These are phyloP conservation scores for Pecten maximus DNA, from an alignment of 2,888 invertebrate genomes.

Conservation along the genomic window DNA sequence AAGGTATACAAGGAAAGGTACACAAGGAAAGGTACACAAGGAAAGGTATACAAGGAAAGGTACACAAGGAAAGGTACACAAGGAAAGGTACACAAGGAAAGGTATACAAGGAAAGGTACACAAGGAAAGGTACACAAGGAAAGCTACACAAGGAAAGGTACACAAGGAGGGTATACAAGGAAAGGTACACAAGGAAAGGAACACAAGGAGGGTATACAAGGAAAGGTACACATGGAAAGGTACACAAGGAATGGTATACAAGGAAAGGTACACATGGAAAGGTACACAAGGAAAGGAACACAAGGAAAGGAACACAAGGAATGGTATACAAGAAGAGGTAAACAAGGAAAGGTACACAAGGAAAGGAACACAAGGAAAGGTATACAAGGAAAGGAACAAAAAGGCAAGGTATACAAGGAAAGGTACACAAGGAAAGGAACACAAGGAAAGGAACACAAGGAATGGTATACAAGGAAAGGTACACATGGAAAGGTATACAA, in stretches of 20 bases:
- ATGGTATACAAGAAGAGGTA: background rate
- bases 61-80: background rate
- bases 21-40: background rate
- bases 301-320: too few relatives aligned
- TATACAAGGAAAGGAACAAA: too few relatives aligned
- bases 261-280: too few relatives aligned
- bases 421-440: background rate
- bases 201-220: background rate
- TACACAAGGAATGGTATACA: too few relatives aligned
- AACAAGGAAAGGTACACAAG: too few relatives aligned
- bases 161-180: too few relatives aligned
- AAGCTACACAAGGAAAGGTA: too few relatives aligned
- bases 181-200: too few relatives aligned
- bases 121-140: background rate
- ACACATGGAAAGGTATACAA: too few relatives aligned
- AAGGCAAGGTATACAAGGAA: background rate
- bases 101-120: background rate
- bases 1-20: background rate
- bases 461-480: background rate
- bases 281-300: too few relatives aligned
- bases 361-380: too few relatives aligned
- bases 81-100: background rate
- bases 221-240: too few relatives aligned
- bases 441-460: background rate
- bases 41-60: background rate